Evolutionary conservation across 1,140 invertebrate genomes (phyloP), one percentile per base, ranked within the genome.

Genomic region (Macrotrachela quadricornifera): DNA sequence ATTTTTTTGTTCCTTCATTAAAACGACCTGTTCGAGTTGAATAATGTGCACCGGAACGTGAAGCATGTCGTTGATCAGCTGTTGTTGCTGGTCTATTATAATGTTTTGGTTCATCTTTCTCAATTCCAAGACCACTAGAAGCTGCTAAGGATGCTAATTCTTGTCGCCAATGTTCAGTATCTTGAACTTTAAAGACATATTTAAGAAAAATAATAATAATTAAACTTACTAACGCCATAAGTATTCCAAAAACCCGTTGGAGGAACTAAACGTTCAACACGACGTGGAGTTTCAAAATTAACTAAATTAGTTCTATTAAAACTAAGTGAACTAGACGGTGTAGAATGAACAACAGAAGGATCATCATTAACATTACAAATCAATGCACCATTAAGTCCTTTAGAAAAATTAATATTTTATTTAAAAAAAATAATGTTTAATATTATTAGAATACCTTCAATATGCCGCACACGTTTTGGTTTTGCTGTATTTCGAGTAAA

Each of bases 401-500:
- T 6, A 54, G 52, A 39, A 6, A 44, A 48, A 21, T 47, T 11
- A 48, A 38, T 15, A 2, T 9, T n/a, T 4, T 8, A 30, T 12
- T 42, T n/a, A n/a, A 42, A n/a, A 42, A n/a, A 42, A 42, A 12
- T 42, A n/a, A 42, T 15, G n/a, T n/a, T n/a, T n/a, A n/a, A n/a
- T n/a, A n/a, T n/a, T n/a, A n/a, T n/a, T 21, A 10, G n/a, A 46
- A 10, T n/a, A 67, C 68, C 68, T 66, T 68, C 66, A 37, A 70
- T 58, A 56, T 70, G 66, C 48, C 61, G 57, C 10, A 69, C 67
- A 49, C 67, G 56, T 42, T 49, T 48, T 6, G 68, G 66, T 49
- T 69, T 66, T 12, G 68, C 66, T 36, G 64, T 68, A 59, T 70
- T 66, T 43, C 68, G 56, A 8, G 66, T 65, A 58, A 70, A 70